A percentile compares a stretch with the other conserved stretches of the same genome.
These are phyloP conservation scores for Alexandromys fortis DNA, from an alignment of 2,113 vertebrate genomes.

Conservation along the genomic window DNA sequence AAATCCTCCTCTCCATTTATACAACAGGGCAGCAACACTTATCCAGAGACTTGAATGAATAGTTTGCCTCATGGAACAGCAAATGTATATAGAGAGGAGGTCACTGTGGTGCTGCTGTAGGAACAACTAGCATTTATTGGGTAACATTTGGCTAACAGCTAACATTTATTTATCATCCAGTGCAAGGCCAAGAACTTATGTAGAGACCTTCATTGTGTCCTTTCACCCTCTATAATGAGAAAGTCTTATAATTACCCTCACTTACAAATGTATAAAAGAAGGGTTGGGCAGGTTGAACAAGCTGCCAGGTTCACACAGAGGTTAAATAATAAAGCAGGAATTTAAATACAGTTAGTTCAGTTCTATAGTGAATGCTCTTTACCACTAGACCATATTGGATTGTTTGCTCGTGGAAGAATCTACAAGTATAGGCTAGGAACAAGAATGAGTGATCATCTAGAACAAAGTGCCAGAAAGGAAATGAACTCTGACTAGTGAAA, in stretches of 20 bases:
- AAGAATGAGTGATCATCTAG: background rate
- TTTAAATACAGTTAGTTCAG: background rate
- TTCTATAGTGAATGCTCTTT: background rate
- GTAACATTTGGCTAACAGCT: background rate
- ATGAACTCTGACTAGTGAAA: constrained; percentile 9
- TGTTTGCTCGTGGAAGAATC: background rate
- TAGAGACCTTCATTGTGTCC: background rate
- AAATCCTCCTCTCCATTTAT: background rate
- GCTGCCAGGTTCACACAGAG: background rate
- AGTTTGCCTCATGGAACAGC: background rate
- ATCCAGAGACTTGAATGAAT: background rate
- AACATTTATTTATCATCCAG: background rate
- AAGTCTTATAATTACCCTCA: constrained; percentile 16
- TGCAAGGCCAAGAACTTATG: background rate
- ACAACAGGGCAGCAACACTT: background rate
- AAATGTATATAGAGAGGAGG: background rate
- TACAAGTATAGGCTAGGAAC: background rate
- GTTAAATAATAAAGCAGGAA: background rate
- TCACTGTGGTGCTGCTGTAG: background rate
- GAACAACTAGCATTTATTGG: background rate
- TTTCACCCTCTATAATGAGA: background rate
- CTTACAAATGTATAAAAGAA: constrained; percentile 14
- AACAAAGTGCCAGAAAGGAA: background rate
- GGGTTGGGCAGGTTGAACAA: constrained; percentile 9
- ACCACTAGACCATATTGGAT: background rate